A percentile compares a stretch with the other conserved stretches of the same genome.
Conservation (phyloP, 2,797 vertebrate species). For the Allobates femoralis region DNA sequence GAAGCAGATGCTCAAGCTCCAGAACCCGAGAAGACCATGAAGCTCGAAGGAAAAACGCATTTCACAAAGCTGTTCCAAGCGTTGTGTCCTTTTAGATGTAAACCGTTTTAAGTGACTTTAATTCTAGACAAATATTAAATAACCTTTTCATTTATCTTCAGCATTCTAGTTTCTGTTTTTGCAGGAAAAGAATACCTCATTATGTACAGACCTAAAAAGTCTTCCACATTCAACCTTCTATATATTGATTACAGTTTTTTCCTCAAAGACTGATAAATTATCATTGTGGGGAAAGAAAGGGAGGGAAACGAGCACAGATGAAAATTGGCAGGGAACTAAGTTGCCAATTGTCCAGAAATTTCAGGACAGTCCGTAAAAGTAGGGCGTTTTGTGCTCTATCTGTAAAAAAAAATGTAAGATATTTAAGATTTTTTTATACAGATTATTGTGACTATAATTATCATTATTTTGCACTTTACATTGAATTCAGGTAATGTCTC, state of each 20-base stretch:
- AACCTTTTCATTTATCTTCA: background rate
- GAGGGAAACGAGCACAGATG: no score
- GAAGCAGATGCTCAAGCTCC: constrained; percentile 56
- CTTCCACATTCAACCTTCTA: background rate
- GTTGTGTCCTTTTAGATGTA: constrained; percentile 10
- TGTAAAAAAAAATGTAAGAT: no score
- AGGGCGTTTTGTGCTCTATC: no score
- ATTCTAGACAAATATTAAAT: background rate
- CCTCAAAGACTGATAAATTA: background rate
- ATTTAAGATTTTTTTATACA: no score
- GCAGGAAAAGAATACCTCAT: background rate
- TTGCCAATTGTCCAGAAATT: no score
- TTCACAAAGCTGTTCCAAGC: constrained; percentile 28
- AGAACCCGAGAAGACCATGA: constrained; percentile 24
- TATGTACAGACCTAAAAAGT: background rate
- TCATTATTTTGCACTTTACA: no score
- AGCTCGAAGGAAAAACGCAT: background rate
- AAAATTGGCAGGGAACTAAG: no score
- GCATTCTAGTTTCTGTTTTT: background rate
- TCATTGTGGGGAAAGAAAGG: background rate
- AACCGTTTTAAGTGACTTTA: background rate
- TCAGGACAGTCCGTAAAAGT: no score
- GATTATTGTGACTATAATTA: no score
- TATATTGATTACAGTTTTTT: background rate
- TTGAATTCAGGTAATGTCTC: no score